These are phyloP conservation scores for Atta cephalotes DNA, from an alignment of 1,140 invertebrate species.

Conservation along the genomic window DNA sequence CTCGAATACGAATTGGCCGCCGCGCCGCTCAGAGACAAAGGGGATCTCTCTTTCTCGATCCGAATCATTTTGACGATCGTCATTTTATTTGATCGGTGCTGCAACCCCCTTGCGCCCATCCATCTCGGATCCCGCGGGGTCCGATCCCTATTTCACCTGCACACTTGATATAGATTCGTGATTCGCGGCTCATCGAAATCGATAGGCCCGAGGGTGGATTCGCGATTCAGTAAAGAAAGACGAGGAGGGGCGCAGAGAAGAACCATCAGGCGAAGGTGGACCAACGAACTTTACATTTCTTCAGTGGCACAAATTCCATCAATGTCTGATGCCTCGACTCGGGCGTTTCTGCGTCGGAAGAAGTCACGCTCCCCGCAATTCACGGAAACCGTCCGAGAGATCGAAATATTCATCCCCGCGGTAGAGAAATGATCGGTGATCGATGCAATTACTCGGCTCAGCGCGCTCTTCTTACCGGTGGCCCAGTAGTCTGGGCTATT, in stretches of 20 bases:
- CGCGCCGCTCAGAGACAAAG: conserved; percentile 61
- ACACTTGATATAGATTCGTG: conserved; percentile 42
- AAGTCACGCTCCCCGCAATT: conserved; percentile 70
- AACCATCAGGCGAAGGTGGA: neutral
- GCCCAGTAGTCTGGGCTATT: conserved; percentile 65
- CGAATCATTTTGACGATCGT: conserved; percentile 59
- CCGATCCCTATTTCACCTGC: conserved; percentile 58
- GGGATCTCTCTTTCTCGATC: neutral
- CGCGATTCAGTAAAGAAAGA: conserved; percentile 22
- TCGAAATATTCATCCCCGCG: conserved; percentile 80
- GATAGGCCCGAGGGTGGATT: conserved; percentile 33
- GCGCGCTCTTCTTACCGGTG: conserved; percentile 69
- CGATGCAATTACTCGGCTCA: conserved; percentile 69
- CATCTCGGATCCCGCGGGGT: conserved; percentile 28
- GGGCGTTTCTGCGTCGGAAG: conserved; percentile 52
- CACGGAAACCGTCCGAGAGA: conserved; percentile 71
- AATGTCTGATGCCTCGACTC: conserved; percentile 1
- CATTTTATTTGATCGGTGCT: conserved; percentile 50
- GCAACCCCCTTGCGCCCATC: conserved; percentile 16
- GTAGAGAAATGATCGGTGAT: conserved; percentile 74
- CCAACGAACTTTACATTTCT: conserved; percentile 26
- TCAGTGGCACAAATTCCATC: conserved; percentile 61
- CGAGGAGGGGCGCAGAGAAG: neutral
- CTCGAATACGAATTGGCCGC: conserved; percentile 62
- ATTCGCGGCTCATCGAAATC: conserved; percentile 57